phyloP scores from a whole-genome alignment of 2,797 vertebrate species.

The Notoglanidium macrostoma region DNA sequence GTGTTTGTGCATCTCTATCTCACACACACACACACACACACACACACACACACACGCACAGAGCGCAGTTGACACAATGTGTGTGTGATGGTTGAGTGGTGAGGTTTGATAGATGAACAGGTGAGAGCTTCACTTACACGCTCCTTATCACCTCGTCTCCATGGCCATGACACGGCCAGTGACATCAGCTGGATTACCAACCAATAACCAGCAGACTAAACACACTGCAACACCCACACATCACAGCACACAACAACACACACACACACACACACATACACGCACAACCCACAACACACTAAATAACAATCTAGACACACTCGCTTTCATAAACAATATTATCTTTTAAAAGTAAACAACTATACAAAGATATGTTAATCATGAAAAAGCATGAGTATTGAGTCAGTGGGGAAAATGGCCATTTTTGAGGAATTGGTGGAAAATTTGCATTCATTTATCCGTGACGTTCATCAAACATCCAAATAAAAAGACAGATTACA shows the following conservation, averaged over 20 bases:
- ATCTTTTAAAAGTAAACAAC: too few species aligned
- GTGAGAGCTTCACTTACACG: constrained; percentile 75
- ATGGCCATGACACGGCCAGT: constrained; percentile 43
- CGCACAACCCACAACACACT: background rate
- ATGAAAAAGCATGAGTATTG: too few species aligned
- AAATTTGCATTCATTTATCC: too few species aligned
- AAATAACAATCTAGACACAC: background rate
- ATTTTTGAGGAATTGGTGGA: too few species aligned
- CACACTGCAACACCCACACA: background rate
- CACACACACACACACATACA: background rate
- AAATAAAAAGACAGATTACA: too few species aligned
- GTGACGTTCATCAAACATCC: too few species aligned
- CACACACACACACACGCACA: constrained; percentile 36
- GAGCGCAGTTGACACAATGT: constrained; percentile 36
- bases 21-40: constrained; percentile 23
- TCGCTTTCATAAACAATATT: background rate
- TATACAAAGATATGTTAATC: too few species aligned
- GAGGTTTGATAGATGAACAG: constrained; percentile 77
- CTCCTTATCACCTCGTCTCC: constrained; percentile 56
- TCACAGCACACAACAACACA: background rate
- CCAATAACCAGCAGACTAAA: constrained; percentile 22
- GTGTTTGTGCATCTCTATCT: constrained; percentile 13
- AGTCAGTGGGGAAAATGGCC: too few species aligned
- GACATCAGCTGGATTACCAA: constrained; percentile 15
- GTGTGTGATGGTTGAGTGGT: constrained; percentile 67